Conservation (phyloP, 2,113 vertebrate species). For the Euleptes europaea region DNA sequence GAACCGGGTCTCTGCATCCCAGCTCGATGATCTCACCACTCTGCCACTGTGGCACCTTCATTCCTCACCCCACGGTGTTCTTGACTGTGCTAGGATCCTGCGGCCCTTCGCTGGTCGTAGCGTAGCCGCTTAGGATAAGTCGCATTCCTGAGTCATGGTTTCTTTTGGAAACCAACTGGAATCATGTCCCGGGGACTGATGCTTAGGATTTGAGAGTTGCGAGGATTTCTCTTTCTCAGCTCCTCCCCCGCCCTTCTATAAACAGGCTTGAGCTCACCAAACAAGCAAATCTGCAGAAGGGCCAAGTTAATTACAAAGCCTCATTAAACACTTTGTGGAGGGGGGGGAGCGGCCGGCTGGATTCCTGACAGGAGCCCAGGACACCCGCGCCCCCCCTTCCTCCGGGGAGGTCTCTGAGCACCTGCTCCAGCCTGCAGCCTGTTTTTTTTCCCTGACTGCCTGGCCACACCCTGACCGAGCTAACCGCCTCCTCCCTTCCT, state of each 20-base stretch:
- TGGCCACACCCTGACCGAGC: background rate
- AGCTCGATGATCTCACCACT: too few species aligned
- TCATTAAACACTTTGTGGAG: slow-evolving; percentile 50
- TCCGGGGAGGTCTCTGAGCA: slow-evolving; percentile 18
- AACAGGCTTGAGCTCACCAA: slow-evolving; percentile 46
- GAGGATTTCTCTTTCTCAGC: background rate
- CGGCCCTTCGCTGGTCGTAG: too few species aligned
- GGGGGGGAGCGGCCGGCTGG: slow-evolving; percentile 38
- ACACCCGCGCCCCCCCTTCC: slow-evolving; percentile 20
- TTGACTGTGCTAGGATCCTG: background rate
- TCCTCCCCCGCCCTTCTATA: background rate
- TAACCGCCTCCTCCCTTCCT: background rate
- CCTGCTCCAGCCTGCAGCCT: slow-evolving; percentile 26
- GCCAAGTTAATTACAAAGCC: slow-evolving; percentile 59
- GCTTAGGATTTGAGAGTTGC: background rate
- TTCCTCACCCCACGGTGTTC: too few species aligned
- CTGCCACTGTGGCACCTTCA: too few species aligned
- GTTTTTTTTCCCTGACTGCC: slow-evolving; percentile 12
- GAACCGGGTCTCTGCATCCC: too few species aligned
- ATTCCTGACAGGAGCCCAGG: slow-evolving; percentile 30
- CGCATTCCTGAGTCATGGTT: background rate
- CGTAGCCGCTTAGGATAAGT: too few species aligned
- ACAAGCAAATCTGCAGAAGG: slow-evolving; percentile 54
- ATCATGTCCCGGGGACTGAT: rapidly evolving
- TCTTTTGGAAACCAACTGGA: background rate